phyloP scores from a whole-genome alignment of 1,140 invertebrate genomes.

The Meteorus sp. region DNA sequence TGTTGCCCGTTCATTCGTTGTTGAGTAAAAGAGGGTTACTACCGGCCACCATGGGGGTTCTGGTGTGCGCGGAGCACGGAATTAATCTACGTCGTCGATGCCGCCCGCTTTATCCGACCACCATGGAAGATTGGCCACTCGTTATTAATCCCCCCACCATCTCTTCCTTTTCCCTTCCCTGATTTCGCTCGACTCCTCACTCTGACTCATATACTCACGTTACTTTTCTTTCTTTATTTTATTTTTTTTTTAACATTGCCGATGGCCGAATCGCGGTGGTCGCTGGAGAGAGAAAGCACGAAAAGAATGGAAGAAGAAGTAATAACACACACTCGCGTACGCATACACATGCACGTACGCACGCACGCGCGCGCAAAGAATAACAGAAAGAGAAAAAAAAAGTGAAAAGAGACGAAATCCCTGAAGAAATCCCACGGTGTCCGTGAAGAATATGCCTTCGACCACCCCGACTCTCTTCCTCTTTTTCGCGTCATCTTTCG shows the following conservation, averaged over 20 bases:
- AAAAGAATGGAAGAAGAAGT: neutral
- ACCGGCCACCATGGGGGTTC: conserved; percentile 15
- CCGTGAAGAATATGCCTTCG: conserved; percentile 31
- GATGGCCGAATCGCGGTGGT: conserved; percentile 3
- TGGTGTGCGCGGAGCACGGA: conserved; percentile 3
- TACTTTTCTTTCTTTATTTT: neutral
- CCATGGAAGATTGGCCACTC: conserved; percentile 23
- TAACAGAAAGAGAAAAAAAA: conserved; percentile 7
- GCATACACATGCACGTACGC: neutral
- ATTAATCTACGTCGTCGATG: conserved; percentile 26
- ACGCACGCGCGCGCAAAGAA: neutral
- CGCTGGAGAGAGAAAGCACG: conserved; percentile 1
- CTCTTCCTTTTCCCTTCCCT: neutral
- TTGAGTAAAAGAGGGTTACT: too few relatives aligned
- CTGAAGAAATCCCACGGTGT: conserved; percentile 33
- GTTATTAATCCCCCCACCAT: conserved; percentile 25
- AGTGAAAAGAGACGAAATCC: conserved; percentile 26
- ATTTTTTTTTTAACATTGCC: neutral
- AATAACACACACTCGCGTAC: too few relatives aligned
- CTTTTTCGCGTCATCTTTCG: conserved; percentile 21
- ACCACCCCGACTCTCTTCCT: conserved; percentile 27
- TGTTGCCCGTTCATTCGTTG: conserved; percentile 2
- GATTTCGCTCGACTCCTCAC: neutral
- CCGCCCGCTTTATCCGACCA: conserved; percentile 24
- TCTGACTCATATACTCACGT: neutral